A percentile compares a stretch with the other conserved stretches of the same genome.
These are phyloP conservation scores for Eremobia ochroleuca DNA, from an alignment of 2,888 invertebrate genomes.

Conservation along the genomic window DNA sequence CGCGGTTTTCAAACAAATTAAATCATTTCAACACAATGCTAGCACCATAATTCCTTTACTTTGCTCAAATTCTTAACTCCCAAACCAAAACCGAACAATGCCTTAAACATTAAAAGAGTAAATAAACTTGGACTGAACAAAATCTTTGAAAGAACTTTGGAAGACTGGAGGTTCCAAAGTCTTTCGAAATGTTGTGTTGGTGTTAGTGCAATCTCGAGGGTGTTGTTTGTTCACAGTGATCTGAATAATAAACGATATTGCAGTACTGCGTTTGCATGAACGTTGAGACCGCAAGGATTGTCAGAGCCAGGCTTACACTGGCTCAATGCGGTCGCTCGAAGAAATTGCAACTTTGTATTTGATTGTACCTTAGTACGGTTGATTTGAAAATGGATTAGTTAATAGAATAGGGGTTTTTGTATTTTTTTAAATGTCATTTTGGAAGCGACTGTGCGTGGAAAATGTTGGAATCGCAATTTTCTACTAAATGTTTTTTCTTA, in stretches of 20 bases:
- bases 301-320: constrained; percentile 29
- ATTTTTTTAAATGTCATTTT: neutral
- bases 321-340: constrained; percentile 50
- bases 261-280: constrained; percentile 59
- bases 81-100: constrained; percentile 53
- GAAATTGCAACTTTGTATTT: constrained; percentile 42
- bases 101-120: constrained; percentile 54
- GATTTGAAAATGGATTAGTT: constrained; percentile 14
- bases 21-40: constrained; percentile 48
- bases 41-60: constrained; percentile 29
- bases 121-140: constrained; percentile 42
- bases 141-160: constrained; percentile 49
- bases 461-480: neutral
- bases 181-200: constrained; percentile 44
- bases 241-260: constrained; percentile 67
- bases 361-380: constrained; percentile 25
- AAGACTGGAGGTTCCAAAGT: constrained; percentile 43
- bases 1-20: constrained; percentile 43
- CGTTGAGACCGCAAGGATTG: constrained; percentile 49
- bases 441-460: neutral
- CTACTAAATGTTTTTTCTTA: neutral
- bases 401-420: neutral
- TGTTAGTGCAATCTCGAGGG: constrained; percentile 55
- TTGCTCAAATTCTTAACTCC: constrained; percentile 44
- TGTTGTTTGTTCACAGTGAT: constrained; percentile 58